phyloP scores from a whole-genome alignment of 1,140 invertebrate species.

The Lordiphosa stackelbergi region DNA sequence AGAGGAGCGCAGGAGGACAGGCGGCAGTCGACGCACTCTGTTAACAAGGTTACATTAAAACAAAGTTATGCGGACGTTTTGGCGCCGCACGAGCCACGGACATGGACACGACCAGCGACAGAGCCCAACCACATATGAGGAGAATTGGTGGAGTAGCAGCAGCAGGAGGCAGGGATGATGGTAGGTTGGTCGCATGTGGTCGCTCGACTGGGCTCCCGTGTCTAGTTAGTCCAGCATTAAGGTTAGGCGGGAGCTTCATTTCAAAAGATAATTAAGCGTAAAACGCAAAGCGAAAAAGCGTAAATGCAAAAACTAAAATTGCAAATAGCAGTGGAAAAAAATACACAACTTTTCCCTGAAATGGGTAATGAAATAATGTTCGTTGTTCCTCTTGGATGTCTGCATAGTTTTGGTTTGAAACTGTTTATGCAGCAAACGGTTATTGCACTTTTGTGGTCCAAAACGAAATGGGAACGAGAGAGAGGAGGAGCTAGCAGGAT shows the following conservation, averaged over 20 bases:
- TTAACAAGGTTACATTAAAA: slow-evolving; percentile 38
- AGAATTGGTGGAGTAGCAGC: not conserved
- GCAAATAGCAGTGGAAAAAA: slow-evolving; percentile 25
- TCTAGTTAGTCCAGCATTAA: slow-evolving; percentile 21
- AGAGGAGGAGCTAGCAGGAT: not conserved
- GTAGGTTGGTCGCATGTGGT: not conserved
- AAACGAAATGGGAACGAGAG: not conserved
- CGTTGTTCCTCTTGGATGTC: slow-evolving; percentile 4
- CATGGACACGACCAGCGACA: not conserved
- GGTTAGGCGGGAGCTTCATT: slow-evolving; percentile 18
- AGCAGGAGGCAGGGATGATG: not conserved
- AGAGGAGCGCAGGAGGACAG: not conserved
- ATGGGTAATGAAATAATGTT: slow-evolving; percentile 1
- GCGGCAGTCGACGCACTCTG: slow-evolving; percentile 7
- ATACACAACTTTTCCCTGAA: slow-evolving; percentile 22
- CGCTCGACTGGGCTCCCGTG: not conserved
- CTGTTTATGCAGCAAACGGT: slow-evolving; percentile 9
- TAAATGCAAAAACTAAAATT: slow-evolving; percentile 22
- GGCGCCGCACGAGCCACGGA: slow-evolving; percentile 14
- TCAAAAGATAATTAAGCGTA: slow-evolving; percentile 40
- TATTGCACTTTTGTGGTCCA: slow-evolving; percentile 13
- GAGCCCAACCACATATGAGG: not conserved
- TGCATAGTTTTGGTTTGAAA: slow-evolving; percentile 8
- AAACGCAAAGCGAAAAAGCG: slow-evolving; percentile 24
- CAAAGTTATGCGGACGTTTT: slow-evolving; percentile 22